Base-by-base conservation (phyloP, 2,888 invertebrate species). In the Dusona sp. region DNA sequence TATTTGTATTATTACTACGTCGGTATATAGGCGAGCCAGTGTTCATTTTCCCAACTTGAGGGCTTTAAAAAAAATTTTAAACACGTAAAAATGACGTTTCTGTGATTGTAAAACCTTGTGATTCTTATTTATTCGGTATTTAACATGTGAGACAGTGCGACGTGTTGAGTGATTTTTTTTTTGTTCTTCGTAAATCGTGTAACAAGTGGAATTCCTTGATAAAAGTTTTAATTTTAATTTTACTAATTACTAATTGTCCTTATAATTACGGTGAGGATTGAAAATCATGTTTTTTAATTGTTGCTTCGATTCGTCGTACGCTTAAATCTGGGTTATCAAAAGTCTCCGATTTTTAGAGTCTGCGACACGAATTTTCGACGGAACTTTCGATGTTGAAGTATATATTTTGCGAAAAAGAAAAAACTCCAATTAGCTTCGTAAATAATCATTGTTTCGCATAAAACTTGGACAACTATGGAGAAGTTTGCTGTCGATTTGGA, bases 401-500 rank as follows among this genome's bases (percentile, higher is more conserved):
- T 61, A n/a, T 61, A 61, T 29, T 61, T 61, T 25, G 29, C 16
- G 16, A 61, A 29, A 61, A 61, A 61, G 29, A 29, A 29, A 29
- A 29, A 29, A 29, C 29, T 61, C 16, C 29, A 61, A 61, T 29
- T 29, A 61, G 61, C 29, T 1, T 61, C 61, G 1, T 29, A 16
- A 61, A 61, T 61, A 38, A 38, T 65, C 11, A 38, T 38, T 22
- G 4, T 67, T 67, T 38, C 22, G 9, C 38, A 13, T 67, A 67
- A 67, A n/a, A n/a, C 38, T 38, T 22, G 1, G 22, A 11, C 51
- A 33, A 22, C 36, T 51, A 96, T 96, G 96, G 96, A 96, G 92
- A 95, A 95, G 90, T 95, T 95, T 91, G 95, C 95, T 82, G 96
- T 98, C 87, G 98, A 98, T 94, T 95, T 98, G 92, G 97, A 98